phyloP scores from a whole-genome alignment of 2,888 invertebrate species.

The Bellardia bayeri region DNA sequence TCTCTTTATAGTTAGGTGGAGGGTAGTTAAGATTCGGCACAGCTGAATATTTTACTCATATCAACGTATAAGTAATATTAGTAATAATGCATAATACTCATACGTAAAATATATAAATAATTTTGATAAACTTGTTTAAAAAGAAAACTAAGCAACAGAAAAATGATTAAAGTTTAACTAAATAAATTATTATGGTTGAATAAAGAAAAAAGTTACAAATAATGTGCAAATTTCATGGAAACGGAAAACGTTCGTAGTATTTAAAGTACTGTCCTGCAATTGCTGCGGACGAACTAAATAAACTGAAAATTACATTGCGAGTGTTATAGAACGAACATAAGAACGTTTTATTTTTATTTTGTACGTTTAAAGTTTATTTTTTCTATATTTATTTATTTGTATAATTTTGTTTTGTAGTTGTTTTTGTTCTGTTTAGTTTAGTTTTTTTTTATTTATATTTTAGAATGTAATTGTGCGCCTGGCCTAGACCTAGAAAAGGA shows the following conservation, averaged over 20 bases:
- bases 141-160: no score
- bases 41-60: no score
- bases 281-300: constrained; percentile 37
- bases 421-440: constrained; percentile 31
- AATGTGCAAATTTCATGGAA: not conserved
- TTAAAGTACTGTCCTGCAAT: constrained; percentile 29
- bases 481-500: constrained; percentile 84
- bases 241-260: not conserved
- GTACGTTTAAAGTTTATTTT: constrained; percentile 62
- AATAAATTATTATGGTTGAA: no score
- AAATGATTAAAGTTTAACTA: no score
- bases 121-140: no score
- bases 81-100: no score
- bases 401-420: constrained; percentile 43
- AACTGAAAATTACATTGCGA: constrained; percentile 49
- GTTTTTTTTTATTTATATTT: constrained; percentile 64
- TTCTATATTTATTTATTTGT: constrained; percentile 58
- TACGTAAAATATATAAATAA: no score
- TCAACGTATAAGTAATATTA: no score
- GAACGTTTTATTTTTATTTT: constrained; percentile 55
- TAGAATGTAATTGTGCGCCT: constrained; percentile 83
- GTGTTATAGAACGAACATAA: constrained; percentile 65
- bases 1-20: no score
- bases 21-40: no score
- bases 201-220: not conserved